phyloP scores from a whole-genome alignment of 1,140 invertebrate genomes.

The Drusus annulatus region DNA sequence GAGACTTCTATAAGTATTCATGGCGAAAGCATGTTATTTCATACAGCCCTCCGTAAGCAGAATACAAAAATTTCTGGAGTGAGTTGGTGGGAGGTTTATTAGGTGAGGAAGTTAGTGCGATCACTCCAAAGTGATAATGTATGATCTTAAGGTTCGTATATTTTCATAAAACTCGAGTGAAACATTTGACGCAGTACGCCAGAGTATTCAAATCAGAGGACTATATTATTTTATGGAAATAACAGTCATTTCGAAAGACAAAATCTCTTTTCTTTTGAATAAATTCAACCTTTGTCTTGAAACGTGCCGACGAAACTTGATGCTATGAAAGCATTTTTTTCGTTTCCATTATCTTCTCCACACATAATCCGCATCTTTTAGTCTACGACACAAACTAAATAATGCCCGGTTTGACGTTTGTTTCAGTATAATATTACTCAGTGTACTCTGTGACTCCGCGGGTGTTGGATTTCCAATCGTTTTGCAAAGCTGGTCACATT shows the following conservation, averaged over 20 bases:
- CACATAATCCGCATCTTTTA: constrained; percentile 20
- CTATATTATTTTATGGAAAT: constrained; percentile 37
- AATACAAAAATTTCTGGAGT: no score
- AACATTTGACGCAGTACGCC: not conserved
- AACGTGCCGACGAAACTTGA: constrained; percentile 27
- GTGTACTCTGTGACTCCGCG: no score
- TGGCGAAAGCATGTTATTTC: no score
- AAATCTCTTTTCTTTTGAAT: constrained; percentile 41
- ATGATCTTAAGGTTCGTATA: constrained; percentile 7
- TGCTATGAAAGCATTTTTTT: constrained; percentile 27
- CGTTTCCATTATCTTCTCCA: constrained; percentile 21
- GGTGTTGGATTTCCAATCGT: no score
- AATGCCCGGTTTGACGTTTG: not conserved
- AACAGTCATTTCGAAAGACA: constrained; percentile 35
- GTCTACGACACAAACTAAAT: constrained; percentile 17
- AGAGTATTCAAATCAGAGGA: constrained; percentile 19
- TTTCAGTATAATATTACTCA: not conserved
- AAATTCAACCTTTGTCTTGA: constrained; percentile 25
- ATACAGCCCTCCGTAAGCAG: no score
- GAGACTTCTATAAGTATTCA: no score
- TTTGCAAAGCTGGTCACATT: no score
- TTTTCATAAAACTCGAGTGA: constrained; percentile 23
- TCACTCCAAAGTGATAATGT: constrained; percentile 15
- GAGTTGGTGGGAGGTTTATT: no score
- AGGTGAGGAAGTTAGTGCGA: not conserved